Evolutionary conservation across 2,797 vertebrate species (phyloP).

Genomic region (Platalea minor): DNA sequence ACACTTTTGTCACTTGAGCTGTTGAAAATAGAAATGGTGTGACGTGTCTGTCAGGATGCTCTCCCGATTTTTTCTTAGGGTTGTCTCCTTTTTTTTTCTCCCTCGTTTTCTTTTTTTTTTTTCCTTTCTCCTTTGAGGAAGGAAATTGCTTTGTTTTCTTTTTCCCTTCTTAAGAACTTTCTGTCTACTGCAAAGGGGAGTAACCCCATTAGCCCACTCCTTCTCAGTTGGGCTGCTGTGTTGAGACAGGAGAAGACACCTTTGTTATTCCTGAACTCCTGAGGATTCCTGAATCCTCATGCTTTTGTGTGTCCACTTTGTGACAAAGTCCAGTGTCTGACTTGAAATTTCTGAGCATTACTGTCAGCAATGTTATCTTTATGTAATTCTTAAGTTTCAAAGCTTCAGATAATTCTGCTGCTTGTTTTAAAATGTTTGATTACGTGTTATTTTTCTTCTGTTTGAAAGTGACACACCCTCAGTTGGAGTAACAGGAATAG

Average conservation of each 20-base stretch:
- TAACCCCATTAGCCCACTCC: neutral
- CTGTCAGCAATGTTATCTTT: neutral
- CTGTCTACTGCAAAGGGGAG: neutral
- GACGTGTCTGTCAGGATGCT: neutral
- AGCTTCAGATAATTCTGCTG: neutral
- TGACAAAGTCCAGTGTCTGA: neutral
- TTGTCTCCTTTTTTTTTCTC: neutral
- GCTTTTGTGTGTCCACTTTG: neutral
- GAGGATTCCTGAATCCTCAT: neutral
- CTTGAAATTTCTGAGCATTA: neutral
- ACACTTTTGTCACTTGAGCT: neutral
- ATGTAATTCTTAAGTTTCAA: neutral
- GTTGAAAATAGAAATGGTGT: neutral
- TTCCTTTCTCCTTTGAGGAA: neutral
- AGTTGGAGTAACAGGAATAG: neutral
- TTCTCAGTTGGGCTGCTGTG: neutral
- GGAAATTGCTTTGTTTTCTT: neutral
- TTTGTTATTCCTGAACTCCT: neutral
- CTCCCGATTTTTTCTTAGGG: neutral
- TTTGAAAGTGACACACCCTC: neutral
- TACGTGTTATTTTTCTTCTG: neutral
- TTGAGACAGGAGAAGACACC: neutral
- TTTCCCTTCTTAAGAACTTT: neutral
- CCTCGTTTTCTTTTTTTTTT: fast-evolving
- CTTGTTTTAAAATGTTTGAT: neutral